These are phyloP conservation scores for Ophiothrix spiculata DNA, from an alignment of 35 echinoderm and acorn worm genomes.

Conservation along the genomic window DNA sequence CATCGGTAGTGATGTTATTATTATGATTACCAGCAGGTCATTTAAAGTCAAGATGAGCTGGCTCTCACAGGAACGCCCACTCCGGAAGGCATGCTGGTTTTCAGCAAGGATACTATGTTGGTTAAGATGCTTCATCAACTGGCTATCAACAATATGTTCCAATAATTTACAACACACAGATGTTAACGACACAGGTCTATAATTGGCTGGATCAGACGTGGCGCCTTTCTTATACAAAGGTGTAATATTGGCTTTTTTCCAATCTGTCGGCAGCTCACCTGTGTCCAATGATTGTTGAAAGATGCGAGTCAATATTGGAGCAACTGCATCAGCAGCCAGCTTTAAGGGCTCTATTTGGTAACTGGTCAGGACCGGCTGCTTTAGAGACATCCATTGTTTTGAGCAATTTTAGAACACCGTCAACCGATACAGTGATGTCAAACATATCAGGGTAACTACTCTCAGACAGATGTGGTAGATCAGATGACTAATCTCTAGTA, in stretches of 20 bases:
- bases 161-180: conserved; percentile 45
- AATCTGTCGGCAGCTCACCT: conserved; percentile 40
- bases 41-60: background rate
- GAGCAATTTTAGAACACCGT: conserved; percentile 29
- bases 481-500: conserved; percentile 12
- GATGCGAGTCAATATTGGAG: background rate
- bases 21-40: no score
- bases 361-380: conserved; percentile 31
- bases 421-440: conserved; percentile 9
- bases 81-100: conserved; percentile 11
- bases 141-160: conserved; percentile 16
- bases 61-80: background rate
- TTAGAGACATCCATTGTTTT: conserved; percentile 27
- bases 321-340: conserved; percentile 37
- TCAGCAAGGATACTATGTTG: no score
- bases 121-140: conserved; percentile 24
- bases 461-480: conserved; percentile 22
- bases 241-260: conserved; percentile 56
- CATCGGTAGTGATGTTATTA: no score
- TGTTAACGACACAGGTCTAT: conserved; percentile 38
- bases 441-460: background rate
- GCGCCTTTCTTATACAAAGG: conserved; percentile 68
- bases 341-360: conserved; percentile 29
- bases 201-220: conserved; percentile 32
- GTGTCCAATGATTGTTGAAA: conserved; percentile 33